Evolutionary conservation across 2,888 invertebrate species (phyloP).

Genomic region (Idaea straminata): DNA sequence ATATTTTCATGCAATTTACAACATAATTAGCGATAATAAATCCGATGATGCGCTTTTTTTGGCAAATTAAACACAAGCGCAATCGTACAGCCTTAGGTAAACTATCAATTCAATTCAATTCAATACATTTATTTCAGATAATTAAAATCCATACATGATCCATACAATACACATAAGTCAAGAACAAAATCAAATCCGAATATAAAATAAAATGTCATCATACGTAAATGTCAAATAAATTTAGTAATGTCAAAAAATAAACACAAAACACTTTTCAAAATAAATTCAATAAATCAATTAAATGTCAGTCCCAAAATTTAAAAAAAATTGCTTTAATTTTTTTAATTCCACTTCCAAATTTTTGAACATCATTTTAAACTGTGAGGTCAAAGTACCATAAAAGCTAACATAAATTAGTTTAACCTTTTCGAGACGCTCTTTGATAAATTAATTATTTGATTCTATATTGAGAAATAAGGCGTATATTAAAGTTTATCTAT

Average conservation of each 20-base stretch:
- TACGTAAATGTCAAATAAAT: too few relatives aligned
- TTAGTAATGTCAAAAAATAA: too few relatives aligned
- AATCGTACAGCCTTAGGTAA: background rate
- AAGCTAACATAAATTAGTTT: slow-evolving; percentile 3
- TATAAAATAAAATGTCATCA: too few relatives aligned
- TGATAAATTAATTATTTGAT: background rate
- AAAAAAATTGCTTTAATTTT: background rate
- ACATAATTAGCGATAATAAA: too few relatives aligned
- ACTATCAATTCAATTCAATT: background rate
- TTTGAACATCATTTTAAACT: background rate
- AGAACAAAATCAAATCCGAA: too few relatives aligned
- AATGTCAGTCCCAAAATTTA: background rate
- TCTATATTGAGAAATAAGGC: background rate
- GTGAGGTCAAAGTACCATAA: slow-evolving; percentile 2
- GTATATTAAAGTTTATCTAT: background rate
- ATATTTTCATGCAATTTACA: too few relatives aligned
- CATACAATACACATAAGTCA: too few relatives aligned
- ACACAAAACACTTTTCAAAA: too few relatives aligned
- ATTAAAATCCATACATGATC: too few relatives aligned
- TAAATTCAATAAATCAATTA: too few relatives aligned
- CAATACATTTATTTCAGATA: too few relatives aligned
- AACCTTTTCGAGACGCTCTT: slow-evolving; percentile 4
- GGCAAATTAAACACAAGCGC: background rate
- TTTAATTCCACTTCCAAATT: background rate
- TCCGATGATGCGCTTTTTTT: background rate